Conservation (phyloP, 2,113 vertebrate species). For the Dermatemys mawii region DNA sequence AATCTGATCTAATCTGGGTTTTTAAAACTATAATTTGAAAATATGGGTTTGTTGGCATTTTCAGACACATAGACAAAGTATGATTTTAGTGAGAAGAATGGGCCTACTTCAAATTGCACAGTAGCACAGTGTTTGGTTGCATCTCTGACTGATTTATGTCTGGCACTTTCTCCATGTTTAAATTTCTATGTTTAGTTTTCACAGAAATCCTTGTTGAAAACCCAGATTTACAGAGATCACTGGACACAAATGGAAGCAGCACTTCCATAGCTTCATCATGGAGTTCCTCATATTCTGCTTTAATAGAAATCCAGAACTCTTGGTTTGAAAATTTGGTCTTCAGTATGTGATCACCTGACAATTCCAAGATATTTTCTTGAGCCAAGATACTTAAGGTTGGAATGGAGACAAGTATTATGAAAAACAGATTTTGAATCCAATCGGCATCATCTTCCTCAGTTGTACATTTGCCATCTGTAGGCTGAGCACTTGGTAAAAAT, state of each 20-base stretch:
- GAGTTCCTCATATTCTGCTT: background rate
- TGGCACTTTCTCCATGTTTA: background rate
- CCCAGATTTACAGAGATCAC: background rate
- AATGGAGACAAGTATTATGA: background rate
- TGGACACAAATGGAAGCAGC: background rate
- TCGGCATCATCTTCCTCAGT: background rate
- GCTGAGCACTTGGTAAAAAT: background rate
- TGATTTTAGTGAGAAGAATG: background rate
- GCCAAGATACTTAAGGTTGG: background rate
- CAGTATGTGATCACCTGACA: background rate
- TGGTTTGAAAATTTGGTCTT: background rate
- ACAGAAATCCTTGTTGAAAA: background rate
- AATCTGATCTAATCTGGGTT: background rate
- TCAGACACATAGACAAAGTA: background rate
- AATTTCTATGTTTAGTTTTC: background rate
- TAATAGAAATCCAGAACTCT: background rate
- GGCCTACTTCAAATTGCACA: background rate
- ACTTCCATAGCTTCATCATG: background rate
- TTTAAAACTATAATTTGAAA: background rate
- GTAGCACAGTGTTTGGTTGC: background rate
- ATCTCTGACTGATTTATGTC: background rate
- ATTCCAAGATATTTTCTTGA: background rate
- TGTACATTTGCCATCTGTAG: background rate
- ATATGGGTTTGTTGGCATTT: background rate
- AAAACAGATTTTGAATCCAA: background rate